Evolutionary conservation across 2,888 invertebrate species (phyloP).

Genomic region (Aleiodes leptofemur): DNA sequence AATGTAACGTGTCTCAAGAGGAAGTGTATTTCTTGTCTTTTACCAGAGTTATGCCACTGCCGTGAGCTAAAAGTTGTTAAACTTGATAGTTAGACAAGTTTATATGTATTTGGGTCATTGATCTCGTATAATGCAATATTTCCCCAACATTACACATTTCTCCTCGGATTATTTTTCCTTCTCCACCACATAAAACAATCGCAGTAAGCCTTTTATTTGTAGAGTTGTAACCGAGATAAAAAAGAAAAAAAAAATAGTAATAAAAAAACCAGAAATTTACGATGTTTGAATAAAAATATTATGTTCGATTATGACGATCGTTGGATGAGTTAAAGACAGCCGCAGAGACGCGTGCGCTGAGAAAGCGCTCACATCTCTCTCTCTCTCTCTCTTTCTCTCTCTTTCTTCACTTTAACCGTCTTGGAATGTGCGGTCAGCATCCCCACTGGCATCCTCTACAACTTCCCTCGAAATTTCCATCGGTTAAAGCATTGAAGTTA

Average conservation of each 20-base stretch:
- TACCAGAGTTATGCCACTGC: conserved; percentile 1
- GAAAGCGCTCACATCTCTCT: conserved; percentile 60
- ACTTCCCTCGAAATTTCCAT: conserved; percentile 1
- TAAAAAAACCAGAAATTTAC: no score
- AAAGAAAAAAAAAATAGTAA: no score
- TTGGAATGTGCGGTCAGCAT: conserved; percentile 68
- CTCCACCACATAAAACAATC: no score
- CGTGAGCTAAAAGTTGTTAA: not conserved
- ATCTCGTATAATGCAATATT: no score
- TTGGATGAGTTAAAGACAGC: conserved; percentile 15
- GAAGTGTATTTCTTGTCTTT: conserved; percentile 31
- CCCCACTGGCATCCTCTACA: conserved; percentile 54
- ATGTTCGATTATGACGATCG: not conserved
- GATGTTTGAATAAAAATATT: no score
- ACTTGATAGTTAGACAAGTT: conserved; percentile 2
- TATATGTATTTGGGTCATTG: no score
- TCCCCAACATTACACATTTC: no score
- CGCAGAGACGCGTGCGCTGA: conserved; percentile 24
- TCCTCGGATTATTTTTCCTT: no score
- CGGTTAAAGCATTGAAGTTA: not conserved
- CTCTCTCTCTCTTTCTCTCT: not conserved
- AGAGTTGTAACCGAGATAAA: no score
- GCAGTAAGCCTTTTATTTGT: no score
- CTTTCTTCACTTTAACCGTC: not conserved
- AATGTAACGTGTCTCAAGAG: conserved; percentile 50